phyloP scores from a whole-genome alignment of 2,888 invertebrate species.

The Cephus spinipes region DNA sequence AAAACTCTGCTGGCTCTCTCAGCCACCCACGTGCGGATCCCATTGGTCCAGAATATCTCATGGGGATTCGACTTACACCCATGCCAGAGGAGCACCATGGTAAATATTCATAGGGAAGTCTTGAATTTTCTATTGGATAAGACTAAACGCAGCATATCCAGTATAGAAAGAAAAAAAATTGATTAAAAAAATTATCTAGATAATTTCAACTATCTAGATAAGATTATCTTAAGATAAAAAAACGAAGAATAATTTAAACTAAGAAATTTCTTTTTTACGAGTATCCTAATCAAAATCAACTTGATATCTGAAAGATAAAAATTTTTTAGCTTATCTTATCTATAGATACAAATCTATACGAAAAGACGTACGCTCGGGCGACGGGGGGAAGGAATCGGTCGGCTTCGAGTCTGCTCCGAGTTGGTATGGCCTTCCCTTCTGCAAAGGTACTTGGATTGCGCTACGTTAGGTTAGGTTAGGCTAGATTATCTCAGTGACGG shows the following conservation, averaged over 20 bases:
- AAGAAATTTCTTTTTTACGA: neutral
- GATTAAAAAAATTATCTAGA: no score
- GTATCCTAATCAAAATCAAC: no score
- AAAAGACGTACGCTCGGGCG: neutral
- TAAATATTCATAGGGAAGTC: neutral
- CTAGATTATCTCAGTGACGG: conserved; percentile 56
- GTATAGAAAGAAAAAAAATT: neutral
- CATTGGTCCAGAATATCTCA: conserved; percentile 52
- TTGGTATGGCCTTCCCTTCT: neutral
- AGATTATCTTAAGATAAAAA: neutral
- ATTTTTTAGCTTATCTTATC: neutral
- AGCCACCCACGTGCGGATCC: conserved; percentile 58
- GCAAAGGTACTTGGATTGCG: conserved; percentile 39
- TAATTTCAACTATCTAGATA: neutral
- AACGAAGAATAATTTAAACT: neutral
- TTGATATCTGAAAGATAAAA: no score
- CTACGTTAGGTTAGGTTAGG: conserved; percentile 38
- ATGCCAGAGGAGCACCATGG: conserved; percentile 20
- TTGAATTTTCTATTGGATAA: neutral
- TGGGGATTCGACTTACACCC: conserved; percentile 44
- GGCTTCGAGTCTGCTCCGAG: neutral
- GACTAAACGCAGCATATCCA: neutral
- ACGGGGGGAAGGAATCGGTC: neutral
- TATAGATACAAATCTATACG: neutral
- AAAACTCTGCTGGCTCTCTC: conserved; percentile 41